Evolutionary conservation across 2,888 invertebrate species (phyloP).

Genomic region (Acronicta alni): DNA sequence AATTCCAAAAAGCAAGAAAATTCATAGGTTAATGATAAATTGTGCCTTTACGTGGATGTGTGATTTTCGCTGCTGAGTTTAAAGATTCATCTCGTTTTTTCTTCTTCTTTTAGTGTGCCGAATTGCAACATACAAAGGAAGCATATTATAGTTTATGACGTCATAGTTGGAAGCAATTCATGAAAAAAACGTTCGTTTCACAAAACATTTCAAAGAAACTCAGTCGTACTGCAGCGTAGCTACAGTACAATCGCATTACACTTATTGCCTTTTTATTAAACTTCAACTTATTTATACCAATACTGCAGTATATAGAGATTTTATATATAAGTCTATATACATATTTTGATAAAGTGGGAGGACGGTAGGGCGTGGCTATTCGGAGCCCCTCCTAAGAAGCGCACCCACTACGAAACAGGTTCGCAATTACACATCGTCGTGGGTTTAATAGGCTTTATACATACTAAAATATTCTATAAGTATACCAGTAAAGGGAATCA

Average conservation of each 20-base stretch:
- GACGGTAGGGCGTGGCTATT: slow-evolving; percentile 72
- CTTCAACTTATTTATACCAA: slow-evolving; percentile 24
- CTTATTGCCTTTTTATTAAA: slow-evolving; percentile 17
- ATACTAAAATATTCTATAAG: slow-evolving; percentile 33
- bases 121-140: no score
- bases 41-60: no score
- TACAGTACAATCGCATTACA: slow-evolving; percentile 5
- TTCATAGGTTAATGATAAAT: no score
- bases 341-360: slow-evolving; percentile 63
- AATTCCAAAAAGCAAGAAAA: no score
- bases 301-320: slow-evolving; percentile 39
- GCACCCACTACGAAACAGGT: slow-evolving; percentile 73
- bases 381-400: slow-evolving; percentile 67
- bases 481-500: slow-evolving; percentile 1
- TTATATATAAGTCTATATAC: slow-evolving; percentile 44
- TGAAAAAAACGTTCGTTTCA: not conserved
- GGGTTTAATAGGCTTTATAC: slow-evolving; percentile 38
- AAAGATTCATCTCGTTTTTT: no score
- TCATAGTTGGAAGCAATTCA: not conserved
- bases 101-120: no score
- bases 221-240: not conserved
- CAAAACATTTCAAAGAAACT: not conserved
- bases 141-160: no score
- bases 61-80: no score
- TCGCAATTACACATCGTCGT: slow-evolving; percentile 66